Conservation (phyloP, 2,113 vertebrate species). For the Symphodus melops region DNA sequence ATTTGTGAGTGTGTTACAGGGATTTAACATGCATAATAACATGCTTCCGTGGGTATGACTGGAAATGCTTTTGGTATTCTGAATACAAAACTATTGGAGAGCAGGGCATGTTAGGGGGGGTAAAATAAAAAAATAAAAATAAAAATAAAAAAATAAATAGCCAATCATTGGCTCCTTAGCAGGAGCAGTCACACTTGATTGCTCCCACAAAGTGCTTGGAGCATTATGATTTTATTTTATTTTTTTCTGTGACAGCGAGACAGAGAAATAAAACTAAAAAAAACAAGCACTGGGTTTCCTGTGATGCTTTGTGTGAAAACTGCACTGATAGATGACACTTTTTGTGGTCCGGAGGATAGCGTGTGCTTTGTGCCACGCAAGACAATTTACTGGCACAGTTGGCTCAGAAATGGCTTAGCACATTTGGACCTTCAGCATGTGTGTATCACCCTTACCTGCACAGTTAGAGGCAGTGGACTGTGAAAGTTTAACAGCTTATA, state of each 20-base stretch:
- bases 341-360: neutral
- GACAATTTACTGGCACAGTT: neutral
- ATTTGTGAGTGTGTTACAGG: neutral
- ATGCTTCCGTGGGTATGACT: neutral
- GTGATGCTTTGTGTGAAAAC: neutral
- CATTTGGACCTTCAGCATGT: neutral
- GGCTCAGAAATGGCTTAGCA: neutral
- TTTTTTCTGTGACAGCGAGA: conserved; percentile 3
- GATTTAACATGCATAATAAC: conserved; percentile 1
- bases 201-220: conserved; percentile 24
- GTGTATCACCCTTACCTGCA: neutral
- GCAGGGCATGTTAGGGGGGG: neutral
- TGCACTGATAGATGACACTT: neutral
- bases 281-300: neutral
- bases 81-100: neutral
- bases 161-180: conserved; percentile 43
- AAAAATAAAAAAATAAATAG: too few species aligned
- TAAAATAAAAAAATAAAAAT: too few species aligned
- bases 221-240: conserved; percentile 7
- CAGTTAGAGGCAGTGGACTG: neutral
- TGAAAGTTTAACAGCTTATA: neutral
- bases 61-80: conserved; percentile 16
- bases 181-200: conserved; percentile 34
- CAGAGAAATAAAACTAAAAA: conserved; percentile 1
- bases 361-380: neutral